phyloP scores from a whole-genome alignment of 2,797 vertebrate species.

The Euphonia xanthogaster region DNA sequence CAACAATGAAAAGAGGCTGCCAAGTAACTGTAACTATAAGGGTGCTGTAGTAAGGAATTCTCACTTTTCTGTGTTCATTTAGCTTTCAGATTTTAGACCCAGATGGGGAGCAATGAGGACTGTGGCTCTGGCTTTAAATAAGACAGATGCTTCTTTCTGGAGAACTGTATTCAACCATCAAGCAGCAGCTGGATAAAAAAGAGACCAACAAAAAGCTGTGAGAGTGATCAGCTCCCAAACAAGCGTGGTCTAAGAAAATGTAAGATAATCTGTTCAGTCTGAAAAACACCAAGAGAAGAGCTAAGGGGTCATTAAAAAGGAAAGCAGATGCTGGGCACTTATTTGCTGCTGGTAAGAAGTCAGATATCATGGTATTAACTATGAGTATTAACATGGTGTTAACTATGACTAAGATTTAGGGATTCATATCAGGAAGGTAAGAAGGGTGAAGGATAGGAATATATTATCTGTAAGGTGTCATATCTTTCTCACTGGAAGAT shows the following conservation, averaged over 20 bases:
- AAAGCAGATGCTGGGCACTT: neutral
- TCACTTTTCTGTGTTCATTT: neutral
- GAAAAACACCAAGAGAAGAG: neutral
- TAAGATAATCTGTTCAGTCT: neutral
- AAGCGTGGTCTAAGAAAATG: neutral
- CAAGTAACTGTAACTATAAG: neutral
- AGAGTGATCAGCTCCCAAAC: neutral
- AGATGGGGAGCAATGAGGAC: neutral
- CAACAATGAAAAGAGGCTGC: neutral
- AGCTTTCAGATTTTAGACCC: neutral
- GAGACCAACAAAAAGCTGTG: neutral
- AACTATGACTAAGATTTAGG: neutral
- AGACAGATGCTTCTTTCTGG: neutral
- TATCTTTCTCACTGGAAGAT: neutral
- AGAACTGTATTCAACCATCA: neutral
- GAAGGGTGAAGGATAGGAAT: neutral
- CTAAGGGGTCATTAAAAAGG: neutral
- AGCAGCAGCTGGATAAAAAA: neutral
- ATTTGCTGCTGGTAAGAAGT: neutral
- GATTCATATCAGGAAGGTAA: neutral
- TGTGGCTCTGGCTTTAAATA: neutral
- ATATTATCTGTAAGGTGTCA: neutral
- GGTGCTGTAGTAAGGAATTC: neutral
- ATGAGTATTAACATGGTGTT: neutral
- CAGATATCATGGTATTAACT: neutral